These are phyloP conservation scores for Eutrigla gurnardus DNA, from an alignment of 2,797 vertebrate species.

Conservation along the genomic window DNA sequence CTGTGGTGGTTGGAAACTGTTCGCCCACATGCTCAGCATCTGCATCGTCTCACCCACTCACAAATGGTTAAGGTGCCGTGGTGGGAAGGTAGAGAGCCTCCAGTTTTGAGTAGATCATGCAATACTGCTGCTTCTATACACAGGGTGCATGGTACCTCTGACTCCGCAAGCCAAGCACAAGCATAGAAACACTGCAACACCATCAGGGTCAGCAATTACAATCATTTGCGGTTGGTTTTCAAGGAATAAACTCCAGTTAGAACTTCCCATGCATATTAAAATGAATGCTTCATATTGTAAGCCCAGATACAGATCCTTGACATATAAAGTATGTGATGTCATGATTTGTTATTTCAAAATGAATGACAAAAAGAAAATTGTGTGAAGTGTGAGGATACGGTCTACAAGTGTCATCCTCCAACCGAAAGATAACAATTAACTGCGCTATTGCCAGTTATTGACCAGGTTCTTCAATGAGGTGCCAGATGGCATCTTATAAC, in stretches of 20 bases:
- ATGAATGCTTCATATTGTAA: slow-evolving; percentile 8
- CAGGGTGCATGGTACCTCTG: slow-evolving; percentile 10
- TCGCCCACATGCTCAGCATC: slow-evolving; percentile 70
- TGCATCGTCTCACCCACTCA: slow-evolving; percentile 79
- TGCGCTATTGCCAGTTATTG: slow-evolving; percentile 47
- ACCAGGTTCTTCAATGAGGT: slow-evolving; percentile 28
- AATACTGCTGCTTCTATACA: slow-evolving; percentile 48
- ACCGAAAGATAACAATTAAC: slow-evolving; percentile 53
- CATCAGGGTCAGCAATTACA: slow-evolving; percentile 23
- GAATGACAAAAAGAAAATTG: neutral
- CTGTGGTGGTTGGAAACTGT: slow-evolving; percentile 44
- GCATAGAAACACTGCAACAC: slow-evolving; percentile 37
- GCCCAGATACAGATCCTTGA: neutral
- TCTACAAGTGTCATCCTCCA: slow-evolving; percentile 53
- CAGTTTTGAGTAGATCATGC: slow-evolving; percentile 51
- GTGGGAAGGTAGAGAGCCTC: slow-evolving; percentile 60
- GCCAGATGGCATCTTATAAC: slow-evolving; percentile 16
- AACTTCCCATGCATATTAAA: slow-evolving; percentile 56
- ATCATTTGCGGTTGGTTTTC: slow-evolving; percentile 23
- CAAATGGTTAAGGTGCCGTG: slow-evolving; percentile 54
- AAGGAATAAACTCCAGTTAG: slow-evolving; percentile 44
- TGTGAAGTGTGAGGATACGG: neutral
- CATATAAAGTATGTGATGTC: neutral
- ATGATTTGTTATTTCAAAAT: neutral
- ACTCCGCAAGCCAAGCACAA: slow-evolving; percentile 17